Evolutionary conservation across 2,888 invertebrate genomes (phyloP), one percentile per base, ranked within the genome.

Genomic region (Drosophila kuntzei): DNA sequence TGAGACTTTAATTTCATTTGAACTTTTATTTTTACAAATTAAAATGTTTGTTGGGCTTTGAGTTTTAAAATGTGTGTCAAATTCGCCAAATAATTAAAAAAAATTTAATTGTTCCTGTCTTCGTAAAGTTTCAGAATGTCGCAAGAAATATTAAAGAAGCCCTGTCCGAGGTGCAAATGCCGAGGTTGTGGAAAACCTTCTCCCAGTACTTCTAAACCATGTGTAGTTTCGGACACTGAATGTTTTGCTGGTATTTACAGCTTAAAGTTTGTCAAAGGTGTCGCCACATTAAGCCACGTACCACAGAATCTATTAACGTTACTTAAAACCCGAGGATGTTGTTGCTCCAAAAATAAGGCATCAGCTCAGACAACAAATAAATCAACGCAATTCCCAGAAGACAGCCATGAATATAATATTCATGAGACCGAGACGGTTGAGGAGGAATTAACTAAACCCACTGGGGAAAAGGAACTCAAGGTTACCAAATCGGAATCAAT

Each of bases 41-140:
- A 41, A 7, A 1, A 25, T 32, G 47, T 47, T 47, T 32, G 47
- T 47, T 47, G 47, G 47, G 47, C 47, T 32, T 27, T 14, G 14
- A 8, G 36, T 39, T 12, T 16, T 11, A 18, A 47, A 8, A 32
- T 8, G 16, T 46, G 46, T 46, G 16, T 16, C 5, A 18, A 8
- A 7, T 22, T 22, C 1, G 2, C 1, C 5, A 25, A 3, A 5
- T 25, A 25, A 27, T 9, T 9, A 27, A 27, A 43, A 11, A 25
- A 43, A 27, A 8, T 7, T 14, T 12, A 18, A 16, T 22, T 25
- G 25, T 44, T n/a, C 0, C 14, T 44, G 44, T 25, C 2, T 2
- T 2, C 5, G 20, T 41, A 2, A 16, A 27, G 2, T 44, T 4
- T 27, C 18, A 8, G 3, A 12, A 47, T 47, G 47, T 47, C 46